Percentiles rank a stretch among this genome's conserved stretches.
phyloP scores from a whole-genome alignment of 1,140 invertebrate genomes.

The Globodera ellingtonae region DNA sequence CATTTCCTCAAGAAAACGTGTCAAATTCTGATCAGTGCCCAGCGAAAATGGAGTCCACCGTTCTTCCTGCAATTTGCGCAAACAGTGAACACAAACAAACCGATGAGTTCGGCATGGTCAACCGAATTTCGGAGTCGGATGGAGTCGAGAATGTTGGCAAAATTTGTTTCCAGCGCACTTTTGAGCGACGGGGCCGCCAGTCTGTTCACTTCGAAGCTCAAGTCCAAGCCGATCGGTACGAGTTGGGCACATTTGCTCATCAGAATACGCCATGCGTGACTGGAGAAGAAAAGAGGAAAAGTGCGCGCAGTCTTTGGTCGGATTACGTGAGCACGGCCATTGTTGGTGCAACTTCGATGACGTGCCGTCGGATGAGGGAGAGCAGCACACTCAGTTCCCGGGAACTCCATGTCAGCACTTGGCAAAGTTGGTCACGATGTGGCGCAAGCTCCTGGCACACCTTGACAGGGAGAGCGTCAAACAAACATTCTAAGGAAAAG shows the following conservation, averaged over 20 bases:
- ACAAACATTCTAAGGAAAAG: too few species aligned
- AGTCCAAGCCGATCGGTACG: slow-evolving; percentile 76
- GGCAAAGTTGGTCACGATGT: slow-evolving; percentile 67
- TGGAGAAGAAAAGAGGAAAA: not conserved
- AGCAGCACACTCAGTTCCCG: slow-evolving; percentile 79
- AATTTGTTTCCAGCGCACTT: slow-evolving; percentile 72
- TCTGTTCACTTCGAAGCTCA: slow-evolving; percentile 81
- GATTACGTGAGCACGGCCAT: slow-evolving; percentile 41
- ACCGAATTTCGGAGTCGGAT: slow-evolving; percentile 72
- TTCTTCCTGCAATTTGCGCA: slow-evolving; percentile 51
- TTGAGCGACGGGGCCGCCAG: slow-evolving; percentile 75
- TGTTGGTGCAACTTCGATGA: slow-evolving; percentile 78
- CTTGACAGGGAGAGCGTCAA: slow-evolving; percentile 10
- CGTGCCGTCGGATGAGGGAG: slow-evolving; percentile 81
- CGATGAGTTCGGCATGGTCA: not conserved
- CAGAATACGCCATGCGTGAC: slow-evolving; percentile 50
- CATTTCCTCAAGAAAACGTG: slow-evolving; percentile 54
- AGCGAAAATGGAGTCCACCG: slow-evolving; percentile 58
- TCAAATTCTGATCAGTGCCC: slow-evolving; percentile 51
- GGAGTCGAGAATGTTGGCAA: slow-evolving; percentile 77
- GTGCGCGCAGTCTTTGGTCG: not conserved
- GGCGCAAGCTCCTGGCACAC: slow-evolving; percentile 82
- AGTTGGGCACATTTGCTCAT: slow-evolving; percentile 68
- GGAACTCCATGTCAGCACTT: slow-evolving; percentile 59
- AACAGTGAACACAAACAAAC: not conserved